These are phyloP conservation scores for Neoniphon sammara DNA, from an alignment of 2,797 vertebrate species.

Conservation along the genomic window DNA sequence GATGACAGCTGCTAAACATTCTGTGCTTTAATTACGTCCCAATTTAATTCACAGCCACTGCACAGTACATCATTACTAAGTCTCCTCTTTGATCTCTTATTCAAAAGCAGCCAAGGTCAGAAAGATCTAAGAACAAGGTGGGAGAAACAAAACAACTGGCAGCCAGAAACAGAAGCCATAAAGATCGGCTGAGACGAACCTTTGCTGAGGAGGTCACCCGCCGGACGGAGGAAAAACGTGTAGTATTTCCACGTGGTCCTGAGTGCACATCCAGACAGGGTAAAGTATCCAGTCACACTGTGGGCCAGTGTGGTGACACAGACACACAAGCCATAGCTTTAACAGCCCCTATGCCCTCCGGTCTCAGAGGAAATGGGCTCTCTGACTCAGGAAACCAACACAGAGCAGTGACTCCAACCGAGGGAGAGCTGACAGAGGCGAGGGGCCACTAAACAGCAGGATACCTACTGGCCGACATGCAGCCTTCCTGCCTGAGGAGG, in stretches of 20 bases:
- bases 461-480: constrained; percentile 57
- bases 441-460: constrained; percentile 74
- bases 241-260: constrained; percentile 41
- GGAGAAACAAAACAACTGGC: background rate
- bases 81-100: background rate
- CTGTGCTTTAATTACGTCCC: background rate
- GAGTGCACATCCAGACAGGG: constrained; percentile 34
- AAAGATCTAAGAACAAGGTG: constrained; percentile 15
- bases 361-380: constrained; percentile 79
- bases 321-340: constrained; percentile 50
- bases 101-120: constrained; percentile 12
- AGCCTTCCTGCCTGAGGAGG: constrained; percentile 73
- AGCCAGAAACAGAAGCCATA: constrained; percentile 2
- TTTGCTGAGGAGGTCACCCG: constrained; percentile 46
- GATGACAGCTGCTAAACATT: background rate
- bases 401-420: constrained; percentile 68
- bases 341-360: constrained; percentile 56
- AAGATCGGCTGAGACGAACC: constrained; percentile 61
- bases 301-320: constrained; percentile 42
- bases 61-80: background rate
- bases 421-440: constrained; percentile 51
- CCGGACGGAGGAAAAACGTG: constrained; percentile 50
- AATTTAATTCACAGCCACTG: background rate
- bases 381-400: constrained; percentile 78
- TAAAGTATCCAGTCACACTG: constrained; percentile 42